Percentiles rank a stretch among this genome's conserved stretches.
Conservation (phyloP, 2,888 invertebrate species). For the Fragum sueziense region DNA sequence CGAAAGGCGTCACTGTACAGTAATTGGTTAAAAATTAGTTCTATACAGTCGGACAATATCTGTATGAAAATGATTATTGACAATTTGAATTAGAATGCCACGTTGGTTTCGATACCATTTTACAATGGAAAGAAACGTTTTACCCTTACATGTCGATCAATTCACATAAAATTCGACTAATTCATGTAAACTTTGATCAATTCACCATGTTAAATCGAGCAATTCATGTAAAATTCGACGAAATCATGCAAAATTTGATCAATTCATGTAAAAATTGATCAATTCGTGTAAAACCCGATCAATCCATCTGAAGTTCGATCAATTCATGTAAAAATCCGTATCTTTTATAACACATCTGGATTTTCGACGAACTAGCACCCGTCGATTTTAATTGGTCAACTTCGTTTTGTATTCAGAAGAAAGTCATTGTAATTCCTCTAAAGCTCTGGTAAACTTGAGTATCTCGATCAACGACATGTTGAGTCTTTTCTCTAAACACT, state of each 20-base stretch:
- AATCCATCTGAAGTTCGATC: background rate
- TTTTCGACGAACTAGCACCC: background rate
- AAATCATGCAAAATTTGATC: background rate
- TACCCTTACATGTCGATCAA: no score
- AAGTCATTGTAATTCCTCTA: conserved; percentile 63
- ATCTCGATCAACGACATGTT: conserved; percentile 76
- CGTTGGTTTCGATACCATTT: no score
- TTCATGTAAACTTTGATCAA: no score
- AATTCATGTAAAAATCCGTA: background rate
- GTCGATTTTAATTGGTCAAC: background rate
- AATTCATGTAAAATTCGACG: no score
- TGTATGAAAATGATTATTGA: no score
- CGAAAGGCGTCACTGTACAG: no score
- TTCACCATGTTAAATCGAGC: no score
- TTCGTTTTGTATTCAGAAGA: background rate
- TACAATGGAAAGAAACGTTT: no score
- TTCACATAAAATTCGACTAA: no score
- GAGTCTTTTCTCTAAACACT: conserved; percentile 72
- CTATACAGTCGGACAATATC: no score
- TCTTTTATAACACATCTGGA: background rate
- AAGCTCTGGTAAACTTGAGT: conserved; percentile 74
- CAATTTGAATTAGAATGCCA: no score
- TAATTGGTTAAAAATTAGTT: no score
- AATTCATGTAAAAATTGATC: background rate
- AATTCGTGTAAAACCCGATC: background rate